Evolutionary conservation across 2,113 vertebrate species (phyloP).

Genomic region (Crypturellus undulatus): DNA sequence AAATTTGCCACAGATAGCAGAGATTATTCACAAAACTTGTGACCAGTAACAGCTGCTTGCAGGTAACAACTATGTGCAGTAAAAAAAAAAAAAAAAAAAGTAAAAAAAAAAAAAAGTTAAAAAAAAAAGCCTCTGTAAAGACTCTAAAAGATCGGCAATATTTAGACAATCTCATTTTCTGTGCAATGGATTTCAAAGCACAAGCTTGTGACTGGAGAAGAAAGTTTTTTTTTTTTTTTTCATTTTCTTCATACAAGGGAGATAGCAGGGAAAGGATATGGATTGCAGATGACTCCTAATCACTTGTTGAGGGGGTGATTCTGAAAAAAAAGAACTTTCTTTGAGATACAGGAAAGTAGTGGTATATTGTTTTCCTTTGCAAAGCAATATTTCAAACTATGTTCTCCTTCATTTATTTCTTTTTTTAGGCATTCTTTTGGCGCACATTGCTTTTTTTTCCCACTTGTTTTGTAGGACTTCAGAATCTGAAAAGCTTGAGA

Average conservation of each 20-base stretch:
- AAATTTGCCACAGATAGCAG: not conserved
- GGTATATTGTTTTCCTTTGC: not conserved
- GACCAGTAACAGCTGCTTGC: not conserved
- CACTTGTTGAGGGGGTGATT: not conserved
- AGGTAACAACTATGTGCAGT: not conserved
- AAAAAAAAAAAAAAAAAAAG: too few species aligned
- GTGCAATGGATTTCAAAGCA: not conserved
- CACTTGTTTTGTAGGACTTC: not conserved
- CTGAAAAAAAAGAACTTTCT: not conserved
- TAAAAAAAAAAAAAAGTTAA: not conserved
- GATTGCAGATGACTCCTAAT: not conserved
- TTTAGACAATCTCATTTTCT: not conserved
- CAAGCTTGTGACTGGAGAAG: not conserved
- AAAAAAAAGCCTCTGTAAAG: not conserved
- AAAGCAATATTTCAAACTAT: not conserved
- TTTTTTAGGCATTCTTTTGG: fast-evolving
- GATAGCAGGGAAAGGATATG: not conserved
- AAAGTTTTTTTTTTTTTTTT: not conserved
- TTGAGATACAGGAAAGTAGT: not conserved
- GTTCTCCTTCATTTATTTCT: not conserved
- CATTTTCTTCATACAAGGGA: not conserved
- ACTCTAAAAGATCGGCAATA: not conserved
- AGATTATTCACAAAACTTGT: not conserved
- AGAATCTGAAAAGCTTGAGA: not conserved
- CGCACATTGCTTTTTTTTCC: fast-evolving